Percentiles rank a stretch among this genome's conserved stretches.
Conservation (phyloP, 1,140 invertebrate genomes). For the Steinernema feltiae region DNA sequence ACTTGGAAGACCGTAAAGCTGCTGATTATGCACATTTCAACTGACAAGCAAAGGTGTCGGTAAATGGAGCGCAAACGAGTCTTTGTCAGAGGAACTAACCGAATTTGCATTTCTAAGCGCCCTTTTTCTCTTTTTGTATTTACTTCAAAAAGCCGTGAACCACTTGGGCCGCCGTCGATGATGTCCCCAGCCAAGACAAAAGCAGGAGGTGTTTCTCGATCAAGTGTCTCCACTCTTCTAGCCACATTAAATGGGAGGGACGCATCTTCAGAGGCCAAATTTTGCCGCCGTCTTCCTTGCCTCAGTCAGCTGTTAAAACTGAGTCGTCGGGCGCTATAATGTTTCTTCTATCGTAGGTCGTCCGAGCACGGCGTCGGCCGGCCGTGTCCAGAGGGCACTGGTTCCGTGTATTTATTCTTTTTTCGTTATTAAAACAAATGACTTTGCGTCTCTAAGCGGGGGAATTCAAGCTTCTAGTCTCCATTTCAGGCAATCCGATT, state of each 20-base stretch:
- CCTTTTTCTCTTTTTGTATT: neutral
- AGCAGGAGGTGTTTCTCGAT: conserved; percentile 11
- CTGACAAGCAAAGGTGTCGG: too few relatives aligned
- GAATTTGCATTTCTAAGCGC: neutral
- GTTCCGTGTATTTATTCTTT: neutral
- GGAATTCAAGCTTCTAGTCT: neutral
- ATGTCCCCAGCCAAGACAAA: neutral
- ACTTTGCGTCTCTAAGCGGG: neutral
- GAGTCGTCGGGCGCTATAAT: conserved; percentile 2
- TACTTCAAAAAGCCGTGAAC: neutral
- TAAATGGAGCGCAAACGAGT: too few relatives aligned
- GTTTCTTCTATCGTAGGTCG: conserved; percentile 13
- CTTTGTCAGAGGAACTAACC: too few relatives aligned
- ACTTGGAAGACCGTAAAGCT: neutral
- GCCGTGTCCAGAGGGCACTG: neutral
- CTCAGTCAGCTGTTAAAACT: conserved; percentile 8
- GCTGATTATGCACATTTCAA: neutral
- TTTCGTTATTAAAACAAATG: neutral
- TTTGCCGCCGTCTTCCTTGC: neutral
- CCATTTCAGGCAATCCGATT: neutral
- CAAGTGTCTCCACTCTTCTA: neutral
- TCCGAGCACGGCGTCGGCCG: neutral
- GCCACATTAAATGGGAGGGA: conserved; percentile 5
- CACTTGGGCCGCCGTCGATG: neutral
- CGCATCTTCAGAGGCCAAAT: neutral